phyloP scores from a whole-genome alignment of 2,113 vertebrate genomes.

The Hypanus sabinus region DNA sequence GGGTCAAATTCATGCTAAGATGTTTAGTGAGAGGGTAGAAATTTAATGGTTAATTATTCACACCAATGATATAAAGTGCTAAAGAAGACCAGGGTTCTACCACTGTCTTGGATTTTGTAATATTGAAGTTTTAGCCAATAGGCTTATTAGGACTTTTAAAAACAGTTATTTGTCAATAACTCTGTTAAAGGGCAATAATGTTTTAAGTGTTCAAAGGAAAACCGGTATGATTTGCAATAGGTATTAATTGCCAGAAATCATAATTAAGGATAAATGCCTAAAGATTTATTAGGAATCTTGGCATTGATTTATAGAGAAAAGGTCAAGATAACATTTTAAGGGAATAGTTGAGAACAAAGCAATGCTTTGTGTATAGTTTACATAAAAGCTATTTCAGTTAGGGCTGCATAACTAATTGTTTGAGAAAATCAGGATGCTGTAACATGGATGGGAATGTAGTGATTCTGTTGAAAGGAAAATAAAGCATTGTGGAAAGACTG shows the following conservation, averaged over 20 bases:
- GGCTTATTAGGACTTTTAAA: background rate
- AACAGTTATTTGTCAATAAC: background rate
- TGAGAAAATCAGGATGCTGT: background rate
- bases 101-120: background rate
- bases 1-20: background rate
- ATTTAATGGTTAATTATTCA: background rate
- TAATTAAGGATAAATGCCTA: background rate
- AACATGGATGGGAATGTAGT: background rate
- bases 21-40: background rate
- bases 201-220: background rate
- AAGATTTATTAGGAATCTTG: background rate
- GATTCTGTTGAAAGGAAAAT: background rate
- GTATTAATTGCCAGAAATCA: background rate
- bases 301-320: background rate
- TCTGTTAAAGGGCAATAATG: background rate
- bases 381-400: background rate
- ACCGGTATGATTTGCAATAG: background rate
- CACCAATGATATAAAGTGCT: background rate
- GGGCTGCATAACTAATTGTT: background rate
- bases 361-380: background rate
- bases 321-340: background rate
- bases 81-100: background rate
- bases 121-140: background rate
- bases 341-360: background rate
- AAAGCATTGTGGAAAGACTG: background rate